Conservation (phyloP, 2,888 invertebrate genomes). For the Chaetogeoica ovagalla region DNA sequence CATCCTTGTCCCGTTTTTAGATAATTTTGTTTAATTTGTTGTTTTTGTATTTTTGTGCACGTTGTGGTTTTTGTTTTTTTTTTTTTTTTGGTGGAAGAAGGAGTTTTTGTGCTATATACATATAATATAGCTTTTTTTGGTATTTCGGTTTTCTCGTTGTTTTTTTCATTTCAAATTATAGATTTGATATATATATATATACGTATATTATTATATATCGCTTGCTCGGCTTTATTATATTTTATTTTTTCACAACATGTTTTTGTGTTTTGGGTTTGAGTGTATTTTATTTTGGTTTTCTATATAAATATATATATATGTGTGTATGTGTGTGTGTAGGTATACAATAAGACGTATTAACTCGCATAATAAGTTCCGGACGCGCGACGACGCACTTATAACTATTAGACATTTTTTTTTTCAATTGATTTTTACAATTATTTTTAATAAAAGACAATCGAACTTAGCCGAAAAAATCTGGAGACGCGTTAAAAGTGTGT, state of each 20-base stretch:
- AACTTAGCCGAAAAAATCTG: too few species aligned
- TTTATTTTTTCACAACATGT: neutral
- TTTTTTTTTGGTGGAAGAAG: too few species aligned
- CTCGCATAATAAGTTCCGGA: too few species aligned
- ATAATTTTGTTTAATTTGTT: neutral
- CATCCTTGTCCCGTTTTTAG: neutral
- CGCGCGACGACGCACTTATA: too few species aligned
- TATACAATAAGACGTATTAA: neutral
- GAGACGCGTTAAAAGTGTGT: too few species aligned
- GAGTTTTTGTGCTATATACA: neutral
- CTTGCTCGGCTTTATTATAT: constrained; percentile 40
- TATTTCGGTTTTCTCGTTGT: constrained; percentile 15
- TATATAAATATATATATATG: neutral
- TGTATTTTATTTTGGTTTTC: too few species aligned
- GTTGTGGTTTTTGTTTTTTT: constrained; percentile 15
- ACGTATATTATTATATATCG: constrained; percentile 16
- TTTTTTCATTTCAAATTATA: neutral
- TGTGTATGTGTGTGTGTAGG: neutral
- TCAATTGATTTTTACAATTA: too few species aligned
- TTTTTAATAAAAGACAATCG: too few species aligned
- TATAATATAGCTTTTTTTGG: constrained; percentile 4
- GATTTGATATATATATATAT: neutral
- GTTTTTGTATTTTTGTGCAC: constrained; percentile 27
- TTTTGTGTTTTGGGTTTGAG: too few species aligned
- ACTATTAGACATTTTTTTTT: too few species aligned